Base-by-base conservation (phyloP, 1,140 invertebrate genomes). In the Drosophila pseudoobscura region DNA sequence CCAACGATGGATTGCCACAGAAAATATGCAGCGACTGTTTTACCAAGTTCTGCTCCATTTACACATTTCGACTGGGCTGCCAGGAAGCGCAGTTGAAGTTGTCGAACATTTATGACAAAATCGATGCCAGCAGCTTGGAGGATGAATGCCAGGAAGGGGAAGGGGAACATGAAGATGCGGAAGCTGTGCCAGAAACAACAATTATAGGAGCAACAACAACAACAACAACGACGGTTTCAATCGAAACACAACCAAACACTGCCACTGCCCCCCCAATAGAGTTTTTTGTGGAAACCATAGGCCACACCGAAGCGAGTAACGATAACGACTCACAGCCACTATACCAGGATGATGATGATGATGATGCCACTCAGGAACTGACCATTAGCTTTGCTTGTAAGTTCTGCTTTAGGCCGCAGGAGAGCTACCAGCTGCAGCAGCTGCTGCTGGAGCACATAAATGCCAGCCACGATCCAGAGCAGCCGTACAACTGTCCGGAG, bases 11-110 rank as follows among this genome's bases (percentile, higher is more conserved):
- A 11, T 39, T 91, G 54, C 89, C 89, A 8, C 89, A 91, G 24
- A 91, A 91, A 56, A 91, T 91, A 20, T 91, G 89, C 46, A 80
- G 82, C 39, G 89, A 91, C 55, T 91, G 89, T 53, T 91, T 91
- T 51, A 80, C 78, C 1, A 91, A 91, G 65, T 91, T 91, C 47
- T 91, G 85, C 46, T 89, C 85, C 0, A 74, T 91, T 15, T 78
- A 78, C 15, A 78, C 82, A 6, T 91, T 91, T 78, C 89, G 85
- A 1, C 35, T 80, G 26, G 71, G 78, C 49, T 91, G 89, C 50
- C 89, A 88, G 52, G 85, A 91, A 50, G 89, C 89, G 3, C 89
- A 91, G 62, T 5, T 80, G 20, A 91, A 84, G 54, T 44, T 91
- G 20, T 79, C 71, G 1, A 88, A 90, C 59, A 90, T 91, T 50